Conservation (phyloP, 2,113 vertebrate species). For the Telmatochromis sp. region DNA sequence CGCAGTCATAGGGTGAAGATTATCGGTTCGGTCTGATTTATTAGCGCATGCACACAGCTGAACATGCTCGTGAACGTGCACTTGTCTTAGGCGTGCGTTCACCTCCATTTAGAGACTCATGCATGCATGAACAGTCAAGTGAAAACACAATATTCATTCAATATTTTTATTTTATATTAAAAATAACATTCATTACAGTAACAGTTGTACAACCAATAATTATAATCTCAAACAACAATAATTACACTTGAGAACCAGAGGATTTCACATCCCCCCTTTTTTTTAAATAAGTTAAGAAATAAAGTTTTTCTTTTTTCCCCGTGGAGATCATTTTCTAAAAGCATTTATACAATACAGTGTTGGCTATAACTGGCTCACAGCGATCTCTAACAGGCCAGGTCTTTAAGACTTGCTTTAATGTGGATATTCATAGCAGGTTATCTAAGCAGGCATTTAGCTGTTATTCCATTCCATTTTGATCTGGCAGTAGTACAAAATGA, state of each 20-base stretch:
- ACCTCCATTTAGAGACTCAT: neutral
- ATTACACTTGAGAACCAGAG: slow-evolving; percentile 66
- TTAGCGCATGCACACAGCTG: neutral
- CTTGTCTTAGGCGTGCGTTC: neutral
- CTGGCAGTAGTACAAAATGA: slow-evolving; percentile 50
- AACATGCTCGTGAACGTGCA: neutral
- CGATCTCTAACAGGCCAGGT: slow-evolving; percentile 36
- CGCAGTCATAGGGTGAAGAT: slow-evolving; percentile 10
- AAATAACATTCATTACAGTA: slow-evolving; percentile 74
- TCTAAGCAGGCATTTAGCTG: slow-evolving; percentile 44
- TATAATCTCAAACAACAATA: slow-evolving; percentile 58
- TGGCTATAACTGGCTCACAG: slow-evolving; percentile 50
- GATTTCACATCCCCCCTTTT: slow-evolving; percentile 1
- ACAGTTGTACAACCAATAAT: slow-evolving; percentile 69
- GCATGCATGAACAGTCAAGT: neutral
- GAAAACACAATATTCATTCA: slow-evolving; percentile 6
- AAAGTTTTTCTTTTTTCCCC: slow-evolving; percentile 37
- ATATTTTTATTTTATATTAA: slow-evolving; percentile 74
- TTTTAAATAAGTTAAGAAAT: slow-evolving; percentile 78
- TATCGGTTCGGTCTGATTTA: neutral
- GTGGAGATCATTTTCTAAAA: slow-evolving; percentile 32
- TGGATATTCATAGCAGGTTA: slow-evolving; percentile 43
- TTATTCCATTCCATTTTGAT: slow-evolving; percentile 38
- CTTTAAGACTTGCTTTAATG: slow-evolving; percentile 43
- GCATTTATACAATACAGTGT: slow-evolving; percentile 57